A percentile compares a stretch with the other conserved stretches of the same genome.
Evolutionary conservation across 2,113 vertebrate genomes (phyloP).

Genomic region (human): GRCh38 chr18:14141001-14141500

Average conservation of each 20-base stretch:
- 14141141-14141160: neutral
- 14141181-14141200: neutral
- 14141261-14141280: neutral
- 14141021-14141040: fast-evolving
- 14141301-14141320: no score
- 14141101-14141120: no score
- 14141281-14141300: fast-evolving
- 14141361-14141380: neutral
- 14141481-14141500: no score
- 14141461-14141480: no score
- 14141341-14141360: neutral
- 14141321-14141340: fast-evolving
- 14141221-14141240: neutral
- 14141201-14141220: neutral
- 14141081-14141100: neutral
- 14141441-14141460: no score
- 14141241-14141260: no score
- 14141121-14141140: no score
- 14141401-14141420: neutral
- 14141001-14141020: neutral
- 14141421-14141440: no score
- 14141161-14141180: neutral
- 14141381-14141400: neutral
- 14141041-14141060: fast-evolving
- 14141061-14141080: no score